phyloP scores from a whole-genome alignment of 2,888 invertebrate species.

The Drosophila siamana region DNA sequence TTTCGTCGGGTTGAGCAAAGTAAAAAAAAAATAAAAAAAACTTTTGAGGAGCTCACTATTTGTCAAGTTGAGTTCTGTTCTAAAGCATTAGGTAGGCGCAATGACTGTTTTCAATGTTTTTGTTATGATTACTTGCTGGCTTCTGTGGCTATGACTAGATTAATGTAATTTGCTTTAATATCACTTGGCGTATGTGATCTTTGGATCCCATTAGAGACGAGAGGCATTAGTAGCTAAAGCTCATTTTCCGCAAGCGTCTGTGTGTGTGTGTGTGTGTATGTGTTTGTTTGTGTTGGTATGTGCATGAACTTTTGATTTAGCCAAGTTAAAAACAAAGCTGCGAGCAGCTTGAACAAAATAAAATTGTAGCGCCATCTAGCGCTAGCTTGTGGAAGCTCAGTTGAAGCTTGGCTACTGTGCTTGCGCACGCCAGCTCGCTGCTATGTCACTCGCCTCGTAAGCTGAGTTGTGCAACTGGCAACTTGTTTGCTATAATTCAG shows the following conservation, averaged over 20 bases:
- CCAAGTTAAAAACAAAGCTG: slow-evolving; percentile 22
- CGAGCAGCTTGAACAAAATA: slow-evolving; percentile 12
- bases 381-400: slow-evolving; percentile 2
- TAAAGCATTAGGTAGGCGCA: slow-evolving; percentile 38
- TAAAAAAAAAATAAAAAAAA: background rate
- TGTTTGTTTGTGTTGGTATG: background rate
- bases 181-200: slow-evolving; percentile 62
- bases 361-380: slow-evolving; percentile 40
- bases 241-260: background rate
- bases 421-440: slow-evolving; percentile 18
- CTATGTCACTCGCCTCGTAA: slow-evolving; percentile 1
- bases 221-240: slow-evolving; percentile 8
- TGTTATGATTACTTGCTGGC: slow-evolving; percentile 17
- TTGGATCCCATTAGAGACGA: slow-evolving; percentile 61
- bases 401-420: slow-evolving; percentile 6
- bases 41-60: background rate
- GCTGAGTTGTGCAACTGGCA: slow-evolving; percentile 1
- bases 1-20: slow-evolving; percentile 16
- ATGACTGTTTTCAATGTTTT: slow-evolving; percentile 42
- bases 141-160: slow-evolving; percentile 33
- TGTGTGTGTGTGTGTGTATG: background rate
- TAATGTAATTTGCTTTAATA: slow-evolving; percentile 63
- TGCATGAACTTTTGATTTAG: slow-evolving; percentile 19
- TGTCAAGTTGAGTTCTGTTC: slow-evolving; percentile 26
- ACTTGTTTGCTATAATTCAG: background rate